A percentile compares a stretch with the other conserved stretches of the same genome.
phyloP scores from a whole-genome alignment of 2,113 vertebrate species.

The Lutjanus erythropterus region DNA sequence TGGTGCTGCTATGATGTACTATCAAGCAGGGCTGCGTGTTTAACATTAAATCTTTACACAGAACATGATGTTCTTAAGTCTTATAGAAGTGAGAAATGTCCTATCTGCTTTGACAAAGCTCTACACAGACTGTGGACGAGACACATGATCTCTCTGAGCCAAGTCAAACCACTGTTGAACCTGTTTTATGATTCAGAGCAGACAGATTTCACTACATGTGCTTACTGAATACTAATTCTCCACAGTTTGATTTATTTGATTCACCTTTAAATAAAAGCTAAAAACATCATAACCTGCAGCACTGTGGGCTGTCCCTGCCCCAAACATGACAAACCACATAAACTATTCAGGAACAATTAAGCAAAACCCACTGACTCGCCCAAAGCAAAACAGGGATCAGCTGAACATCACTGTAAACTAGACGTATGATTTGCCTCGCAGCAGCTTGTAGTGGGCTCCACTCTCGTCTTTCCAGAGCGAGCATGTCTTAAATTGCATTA shows the following conservation, averaged over 20 bases:
- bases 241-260: constrained; percentile 19
- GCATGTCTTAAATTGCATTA: not conserved
- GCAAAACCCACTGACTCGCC: constrained; percentile 64
- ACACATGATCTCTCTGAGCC: not conserved
- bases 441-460: constrained; percentile 35
- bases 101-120: not conserved
- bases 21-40: not conserved
- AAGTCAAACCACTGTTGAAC: not conserved
- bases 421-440: constrained; percentile 56
- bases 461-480: constrained; percentile 31
- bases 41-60: not conserved
- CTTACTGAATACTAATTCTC: not conserved
- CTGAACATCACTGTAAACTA: constrained; percentile 59
- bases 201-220: not conserved
- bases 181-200: not conserved
- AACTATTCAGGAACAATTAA: constrained; percentile 74
- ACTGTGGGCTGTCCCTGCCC: constrained; percentile 29
- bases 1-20: not conserved
- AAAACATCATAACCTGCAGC: constrained; percentile 24
- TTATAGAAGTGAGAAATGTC: constrained; percentile 4
- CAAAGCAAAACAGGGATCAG: constrained; percentile 70
- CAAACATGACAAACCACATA: constrained; percentile 67
- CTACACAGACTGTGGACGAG: not conserved
- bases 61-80: constrained; percentile 13
- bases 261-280: constrained; percentile 19